Base-by-base conservation (phyloP, 1,140 invertebrate species). In the Myzus persicae region DNA sequence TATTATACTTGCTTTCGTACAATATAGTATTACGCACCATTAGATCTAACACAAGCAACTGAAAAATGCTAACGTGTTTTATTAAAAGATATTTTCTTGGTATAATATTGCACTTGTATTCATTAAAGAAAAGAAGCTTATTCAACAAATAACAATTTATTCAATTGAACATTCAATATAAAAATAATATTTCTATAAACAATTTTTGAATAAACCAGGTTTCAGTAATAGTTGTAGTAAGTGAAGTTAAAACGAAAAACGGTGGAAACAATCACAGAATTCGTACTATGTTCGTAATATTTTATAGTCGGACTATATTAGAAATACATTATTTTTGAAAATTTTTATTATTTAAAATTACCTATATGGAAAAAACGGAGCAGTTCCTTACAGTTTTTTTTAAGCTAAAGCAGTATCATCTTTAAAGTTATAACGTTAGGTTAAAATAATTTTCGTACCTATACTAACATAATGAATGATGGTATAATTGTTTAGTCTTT, bases 1-100 rank as follows among this genome's bases (percentile, higher is more conserved):
- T 42, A 90, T 67, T 90, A 42, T 90, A 42, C 54, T 90, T 90
- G 51, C 2, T 54, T 54, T 89, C 6, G 26, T 67, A 67, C 54
- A 90, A 44, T 67, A 51, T 51, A 51, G 18, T n/a, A n/a, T 44
- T n/a, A 90, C 38, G 20, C 31, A 24, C 31, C 42, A 42, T 67
- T 67, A 42, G 26, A 59, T 26, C 38, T 26, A 89, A 59, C 11
- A 59, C 26, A 90, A 90, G 44, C 89, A 67, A 67, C 54, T 31
- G 42, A 90, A 67, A 90, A 59, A 67, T 59, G 89, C 89, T 42
- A 67, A 59, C 89, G 51, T 90, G 51, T 90, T 67, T 67, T n/a
- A 67, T 89, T 38, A 38, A 89, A 89, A 89, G 14, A 40, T 87
- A 24, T 54, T 54, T 89, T 51, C 36, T 51, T 51, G 9, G n/a